Base-by-base conservation (phyloP, 1,140 invertebrate genomes). In the Ylistrum balloti region DNA sequence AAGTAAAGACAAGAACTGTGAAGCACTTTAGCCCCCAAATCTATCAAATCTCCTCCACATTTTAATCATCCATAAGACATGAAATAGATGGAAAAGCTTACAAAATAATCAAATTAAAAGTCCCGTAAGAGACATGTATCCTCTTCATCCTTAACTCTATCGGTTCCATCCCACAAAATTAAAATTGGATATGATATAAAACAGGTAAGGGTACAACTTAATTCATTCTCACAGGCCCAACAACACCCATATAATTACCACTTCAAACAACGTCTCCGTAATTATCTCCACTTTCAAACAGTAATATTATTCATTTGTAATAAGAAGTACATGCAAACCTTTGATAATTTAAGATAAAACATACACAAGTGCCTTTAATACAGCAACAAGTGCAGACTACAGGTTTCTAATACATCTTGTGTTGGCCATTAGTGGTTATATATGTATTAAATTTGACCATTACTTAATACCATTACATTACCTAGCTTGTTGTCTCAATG, bases 171-270 rank as follows among this genome's bases (percentile, higher is more conserved):
- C 56, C 20, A 74, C 56, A 74, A 74, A 74, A 28, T 74, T n/a
- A 74, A 74, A 74, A 74, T 74, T 28, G 56, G 56, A 74, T 74
- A 74, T n/a, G 28, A 11, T 74, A 74, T n/a, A 74, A 74, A 74
- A 28, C 11, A 48, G 11, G n/a, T 74, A 74, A 74, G n/a, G 5
- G 17, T 28, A 28, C 56, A n/a, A 28, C 5, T 5, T 38, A 38
- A 38, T 38, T 38, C 13, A 38, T 38, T 38, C 35, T 28, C 3
- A 74, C 28, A 74, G 22, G 0, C 56, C 3, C 2, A 74, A 5
- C 56, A 74, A 28, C 56, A 74, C 56, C 56, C 56, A 28, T 74
- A 74, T 74, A 74, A 74, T 74, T 28, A 74, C 28, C 22, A n/a
- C 56, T n/a, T 74, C 22, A 74, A 28, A 45, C 41, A 28, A 28